phyloP scores from a whole-genome alignment of 2,113 vertebrate species.

The Phalacrocorax brasilianus region DNA sequence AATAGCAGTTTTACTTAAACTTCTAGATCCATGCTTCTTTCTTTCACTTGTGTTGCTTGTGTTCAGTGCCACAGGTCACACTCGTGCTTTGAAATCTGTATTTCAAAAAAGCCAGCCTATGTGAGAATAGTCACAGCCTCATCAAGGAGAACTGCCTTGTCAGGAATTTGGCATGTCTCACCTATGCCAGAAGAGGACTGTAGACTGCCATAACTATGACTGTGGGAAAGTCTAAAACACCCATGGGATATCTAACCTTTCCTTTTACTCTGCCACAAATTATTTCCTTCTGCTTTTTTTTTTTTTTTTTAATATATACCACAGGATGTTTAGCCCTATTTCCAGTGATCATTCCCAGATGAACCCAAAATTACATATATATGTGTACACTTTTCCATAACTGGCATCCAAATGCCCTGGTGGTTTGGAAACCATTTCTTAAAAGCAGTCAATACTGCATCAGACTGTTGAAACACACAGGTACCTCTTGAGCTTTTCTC shows the following conservation, averaged over 20 bases:
- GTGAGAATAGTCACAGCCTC: background rate
- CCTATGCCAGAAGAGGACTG: background rate
- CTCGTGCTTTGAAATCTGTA: background rate
- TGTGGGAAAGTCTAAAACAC: background rate
- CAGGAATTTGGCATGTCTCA: background rate
- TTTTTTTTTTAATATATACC: background rate
- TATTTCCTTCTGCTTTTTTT: background rate
- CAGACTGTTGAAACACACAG: background rate
- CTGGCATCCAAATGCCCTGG: background rate
- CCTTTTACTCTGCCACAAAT: slow-evolving; percentile 13
- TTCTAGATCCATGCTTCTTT: background rate
- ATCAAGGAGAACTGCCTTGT: background rate
- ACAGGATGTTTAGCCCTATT: background rate
- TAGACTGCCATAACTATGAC: background rate
- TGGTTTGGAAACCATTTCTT: background rate
- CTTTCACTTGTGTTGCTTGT: background rate
- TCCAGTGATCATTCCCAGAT: background rate
- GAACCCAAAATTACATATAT: slow-evolving; percentile 1
- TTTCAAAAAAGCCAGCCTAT: background rate
- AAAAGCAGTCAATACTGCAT: background rate
- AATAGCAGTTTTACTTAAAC: background rate
- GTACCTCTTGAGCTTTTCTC: background rate
- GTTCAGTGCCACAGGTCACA: background rate
- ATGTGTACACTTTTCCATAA: background rate
- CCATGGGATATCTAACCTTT: background rate